Percentiles rank a stretch among this genome's conserved stretches.
phyloP scores from a whole-genome alignment of 2,797 vertebrate species.

The Lutra lutra region DNA sequence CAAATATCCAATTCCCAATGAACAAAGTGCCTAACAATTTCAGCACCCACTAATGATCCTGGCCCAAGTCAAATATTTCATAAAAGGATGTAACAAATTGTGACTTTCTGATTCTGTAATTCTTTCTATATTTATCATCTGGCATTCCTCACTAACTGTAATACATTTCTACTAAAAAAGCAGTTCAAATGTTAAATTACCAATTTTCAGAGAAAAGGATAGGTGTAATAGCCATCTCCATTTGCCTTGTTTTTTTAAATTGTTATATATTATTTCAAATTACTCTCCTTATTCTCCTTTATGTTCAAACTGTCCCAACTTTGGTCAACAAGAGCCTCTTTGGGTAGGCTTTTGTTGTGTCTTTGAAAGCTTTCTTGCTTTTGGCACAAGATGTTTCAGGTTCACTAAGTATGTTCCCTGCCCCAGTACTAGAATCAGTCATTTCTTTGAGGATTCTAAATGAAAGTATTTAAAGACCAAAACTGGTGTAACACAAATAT shows the following conservation, averaged over 20 bases:
- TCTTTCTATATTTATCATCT: conserved; percentile 14
- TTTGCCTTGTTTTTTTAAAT: neutral
- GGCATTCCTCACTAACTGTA: neutral
- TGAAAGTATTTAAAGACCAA: neutral
- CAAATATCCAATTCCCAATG: conserved; percentile 7
- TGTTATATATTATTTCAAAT: neutral
- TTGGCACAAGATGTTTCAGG: neutral
- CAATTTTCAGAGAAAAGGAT: neutral
- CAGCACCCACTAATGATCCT: neutral
- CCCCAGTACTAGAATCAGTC: neutral
- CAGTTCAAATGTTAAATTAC: neutral
- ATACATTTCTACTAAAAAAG: conserved; percentile 3
- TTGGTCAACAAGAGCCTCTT: neutral
- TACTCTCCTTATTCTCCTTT: neutral
- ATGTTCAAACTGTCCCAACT: neutral
- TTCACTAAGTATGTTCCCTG: neutral
- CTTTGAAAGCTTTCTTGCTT: conserved; percentile 15
- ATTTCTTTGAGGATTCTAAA: neutral
- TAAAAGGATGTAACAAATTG: neutral
- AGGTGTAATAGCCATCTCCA: neutral
- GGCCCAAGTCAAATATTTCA: neutral
- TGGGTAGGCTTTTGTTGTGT: neutral
- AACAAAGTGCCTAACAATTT: neutral
- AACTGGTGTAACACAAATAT: neutral
- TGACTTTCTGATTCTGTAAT: neutral